phyloP scores from a whole-genome alignment of 2,797 vertebrate genomes.

The Darevskia nairensis region DNA sequence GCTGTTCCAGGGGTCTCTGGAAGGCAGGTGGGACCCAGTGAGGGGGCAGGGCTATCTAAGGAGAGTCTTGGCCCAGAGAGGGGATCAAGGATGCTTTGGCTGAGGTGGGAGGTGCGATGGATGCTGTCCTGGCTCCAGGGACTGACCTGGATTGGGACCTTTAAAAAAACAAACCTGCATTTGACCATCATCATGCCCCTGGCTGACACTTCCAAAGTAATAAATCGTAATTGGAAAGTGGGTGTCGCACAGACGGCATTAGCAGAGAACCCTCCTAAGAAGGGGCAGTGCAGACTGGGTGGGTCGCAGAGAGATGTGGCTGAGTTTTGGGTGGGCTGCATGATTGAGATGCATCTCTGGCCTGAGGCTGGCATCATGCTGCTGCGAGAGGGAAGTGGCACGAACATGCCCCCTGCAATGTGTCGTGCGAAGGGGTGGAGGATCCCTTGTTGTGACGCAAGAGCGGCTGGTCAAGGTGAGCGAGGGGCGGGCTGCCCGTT shows the following conservation, averaged over 20 bases:
- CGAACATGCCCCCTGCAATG: neutral
- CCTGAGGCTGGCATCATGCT: neutral
- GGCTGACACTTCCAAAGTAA: too few relatives aligned
- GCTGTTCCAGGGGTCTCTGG: too few relatives aligned
- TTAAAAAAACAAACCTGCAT: fast-evolving
- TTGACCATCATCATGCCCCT: fast-evolving
- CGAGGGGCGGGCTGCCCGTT: neutral
- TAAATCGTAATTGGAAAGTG: too few relatives aligned
- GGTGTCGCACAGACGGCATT: neutral
- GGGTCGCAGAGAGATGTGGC: neutral
- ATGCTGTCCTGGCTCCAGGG: neutral
- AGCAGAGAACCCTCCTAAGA: neutral
- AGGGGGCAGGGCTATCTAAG: too few relatives aligned
- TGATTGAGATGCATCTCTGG: neutral
- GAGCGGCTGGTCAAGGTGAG: neutral
- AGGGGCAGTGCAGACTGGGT: fast-evolving
- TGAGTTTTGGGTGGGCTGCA: neutral
- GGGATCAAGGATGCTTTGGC: too few relatives aligned
- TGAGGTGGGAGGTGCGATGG: neutral
- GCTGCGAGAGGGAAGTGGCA: neutral
- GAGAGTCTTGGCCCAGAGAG: too few relatives aligned
- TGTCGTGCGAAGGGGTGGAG: neutral
- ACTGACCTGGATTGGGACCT: neutral
- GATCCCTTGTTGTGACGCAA: too few relatives aligned
- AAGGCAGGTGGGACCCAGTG: too few relatives aligned